Evolutionary conservation across 2,888 invertebrate species (phyloP), one percentile per base, ranked within the genome.

Genomic region (Microdon myrmicae): DNA sequence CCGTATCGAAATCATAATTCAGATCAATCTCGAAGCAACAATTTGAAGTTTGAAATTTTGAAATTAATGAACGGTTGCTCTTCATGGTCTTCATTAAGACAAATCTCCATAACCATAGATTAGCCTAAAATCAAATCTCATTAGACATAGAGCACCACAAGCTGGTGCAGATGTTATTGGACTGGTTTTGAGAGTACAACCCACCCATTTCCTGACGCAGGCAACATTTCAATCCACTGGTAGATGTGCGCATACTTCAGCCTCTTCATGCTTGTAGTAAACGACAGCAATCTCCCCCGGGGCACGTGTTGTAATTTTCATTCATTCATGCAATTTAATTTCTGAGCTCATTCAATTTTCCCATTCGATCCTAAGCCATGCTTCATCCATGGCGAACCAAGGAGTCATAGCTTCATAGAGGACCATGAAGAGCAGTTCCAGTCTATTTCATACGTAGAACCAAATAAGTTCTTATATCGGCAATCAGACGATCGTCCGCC

Each of bases 391-490:
- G 31, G n/a, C 8, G 16, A 9, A 12, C 28, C 19, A 4, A n/a
- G n/a, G n/a, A n/a, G n/a, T 3, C 29, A 14, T 10, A 32, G 41
- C 32, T 19, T 31, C 31, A 35, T 45, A 59, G 19, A 47, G 34
- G 43, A 25, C 54, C 26, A 44, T 44, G 35, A 35, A 34, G 20
- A 39, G 41, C 20, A 39, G 37, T 43, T 14, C 23, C 17, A 44
- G 45, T n/a, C n/a, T n/a, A n/a, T n/a, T n/a, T n/a, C n/a, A n/a
- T n/a, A n/a, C n/a, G n/a, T n/a, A 54, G 48, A 48, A 54, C 48
- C 54, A 60, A n/a, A 60, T 60, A 60, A 60, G 60, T 60, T 60
- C 48, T 43, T 45, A 48, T 60, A 60, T 60, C 60, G 60, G 54
- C 54, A 54, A 60, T 60, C 54, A 60, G 54, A 54, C 60, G 48